phyloP scores from a whole-genome alignment of 2,888 invertebrate genomes.

The Brachypalpus laphriformis region DNA sequence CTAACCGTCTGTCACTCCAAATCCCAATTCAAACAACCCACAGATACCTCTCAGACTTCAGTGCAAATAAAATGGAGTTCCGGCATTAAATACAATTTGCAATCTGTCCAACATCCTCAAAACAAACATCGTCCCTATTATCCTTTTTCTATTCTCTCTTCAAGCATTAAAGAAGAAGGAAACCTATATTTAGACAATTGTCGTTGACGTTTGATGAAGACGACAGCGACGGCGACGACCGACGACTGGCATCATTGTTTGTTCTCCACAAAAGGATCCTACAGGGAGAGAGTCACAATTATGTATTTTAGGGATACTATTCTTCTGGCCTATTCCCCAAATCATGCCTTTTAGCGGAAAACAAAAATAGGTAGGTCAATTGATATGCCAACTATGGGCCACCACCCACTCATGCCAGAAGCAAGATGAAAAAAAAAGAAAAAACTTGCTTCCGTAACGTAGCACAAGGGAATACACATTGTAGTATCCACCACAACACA shows the following conservation, averaged over 20 bases:
- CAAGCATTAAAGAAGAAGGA: background rate
- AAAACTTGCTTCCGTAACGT: background rate
- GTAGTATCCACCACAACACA: no score
- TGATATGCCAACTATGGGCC: constrained; percentile 25
- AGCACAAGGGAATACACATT: background rate
- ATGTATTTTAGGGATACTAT: constrained; percentile 17
- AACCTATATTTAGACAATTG: constrained; percentile 28
- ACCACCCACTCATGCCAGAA: constrained; percentile 6
- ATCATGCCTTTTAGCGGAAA: constrained; percentile 21
- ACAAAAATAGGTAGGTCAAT: constrained; percentile 43
- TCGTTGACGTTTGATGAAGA: constrained; percentile 27
- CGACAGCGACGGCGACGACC: background rate
- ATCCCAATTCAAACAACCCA: background rate
- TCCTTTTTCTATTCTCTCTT: background rate
- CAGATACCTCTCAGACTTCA: background rate
- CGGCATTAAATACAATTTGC: constrained; percentile 31
- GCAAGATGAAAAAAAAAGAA: constrained; percentile 11
- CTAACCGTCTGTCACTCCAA: background rate
- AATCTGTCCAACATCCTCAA: constrained; percentile 3
- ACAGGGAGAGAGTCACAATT: constrained; percentile 20
- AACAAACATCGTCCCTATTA: constrained; percentile 23
- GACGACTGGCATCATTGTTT: constrained; percentile 37
- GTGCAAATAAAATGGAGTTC: background rate
- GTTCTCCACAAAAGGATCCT: constrained; percentile 14
- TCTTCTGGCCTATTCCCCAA: constrained; percentile 6